A percentile compares a stretch with the other conserved stretches of the same genome.
Conservation (phyloP, 2,888 invertebrate species). For the Cartodere bifasciata region DNA sequence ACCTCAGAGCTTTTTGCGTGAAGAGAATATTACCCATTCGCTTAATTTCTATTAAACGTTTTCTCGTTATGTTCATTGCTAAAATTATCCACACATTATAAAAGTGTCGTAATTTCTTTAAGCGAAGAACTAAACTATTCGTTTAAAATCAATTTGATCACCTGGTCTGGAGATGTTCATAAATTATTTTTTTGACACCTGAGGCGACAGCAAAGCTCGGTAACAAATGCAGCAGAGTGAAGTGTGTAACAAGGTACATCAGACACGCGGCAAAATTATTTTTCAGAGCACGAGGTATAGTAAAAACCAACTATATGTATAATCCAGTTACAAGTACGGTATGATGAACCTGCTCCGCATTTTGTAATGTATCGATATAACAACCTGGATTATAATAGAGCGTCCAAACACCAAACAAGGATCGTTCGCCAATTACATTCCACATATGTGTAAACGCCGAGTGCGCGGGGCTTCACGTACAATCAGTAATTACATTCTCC, state of each 20-base stretch:
- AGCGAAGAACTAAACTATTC: no score
- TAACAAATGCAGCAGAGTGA: constrained; percentile 10
- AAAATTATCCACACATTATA: no score
- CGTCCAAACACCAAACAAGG: constrained; percentile 10
- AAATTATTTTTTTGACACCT: constrained; percentile 12
- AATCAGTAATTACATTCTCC: constrained; percentile 10
- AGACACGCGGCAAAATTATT: constrained; percentile 8
- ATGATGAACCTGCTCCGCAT: constrained; percentile 12
- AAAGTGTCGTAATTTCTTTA: no score
- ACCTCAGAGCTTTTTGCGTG: no score
- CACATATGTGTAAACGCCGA: constrained; percentile 11
- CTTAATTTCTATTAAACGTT: no score
- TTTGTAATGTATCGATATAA: constrained; percentile 11
- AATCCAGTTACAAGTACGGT: constrained; percentile 13
- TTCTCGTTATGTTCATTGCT: no score
- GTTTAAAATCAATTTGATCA: background rate
- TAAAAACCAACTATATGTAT: constrained; percentile 9
- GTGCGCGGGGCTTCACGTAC: constrained; percentile 5
- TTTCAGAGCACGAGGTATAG: constrained; percentile 9
- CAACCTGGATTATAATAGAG: constrained; percentile 12
- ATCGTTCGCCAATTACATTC: constrained; percentile 12
- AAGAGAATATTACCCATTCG: no score
- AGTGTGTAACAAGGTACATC: constrained; percentile 9
- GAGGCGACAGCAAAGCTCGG: constrained; percentile 8
- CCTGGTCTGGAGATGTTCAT: constrained; percentile 2